Evolutionary conservation across 2,797 vertebrate species (phyloP).

Genomic region (Chloroceryle inda): DNA sequence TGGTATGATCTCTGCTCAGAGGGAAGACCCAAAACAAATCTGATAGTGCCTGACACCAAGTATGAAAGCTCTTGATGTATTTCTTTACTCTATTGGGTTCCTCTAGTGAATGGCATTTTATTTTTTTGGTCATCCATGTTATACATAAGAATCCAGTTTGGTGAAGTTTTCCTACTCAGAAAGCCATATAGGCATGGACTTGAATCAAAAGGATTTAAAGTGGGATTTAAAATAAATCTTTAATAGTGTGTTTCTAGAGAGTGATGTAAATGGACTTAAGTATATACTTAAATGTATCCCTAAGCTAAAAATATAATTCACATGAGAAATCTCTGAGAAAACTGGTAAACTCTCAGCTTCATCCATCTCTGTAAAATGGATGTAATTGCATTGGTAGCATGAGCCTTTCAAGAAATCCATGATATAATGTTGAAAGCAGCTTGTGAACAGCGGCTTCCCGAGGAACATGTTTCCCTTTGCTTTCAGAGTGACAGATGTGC

Average conservation of each 20-base stretch:
- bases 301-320: conserved; percentile 9
- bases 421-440: background rate
- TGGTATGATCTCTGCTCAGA: background rate
- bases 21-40: background rate
- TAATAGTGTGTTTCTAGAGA: background rate
- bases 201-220: conserved; percentile 30
- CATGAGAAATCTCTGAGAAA: background rate
- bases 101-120: background rate
- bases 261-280: background rate
- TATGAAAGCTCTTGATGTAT: background rate
- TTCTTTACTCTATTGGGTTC: background rate
- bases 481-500: background rate
- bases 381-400: background rate
- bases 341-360: background rate
- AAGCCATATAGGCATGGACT: background rate
- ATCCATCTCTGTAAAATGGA: conserved; percentile 2
- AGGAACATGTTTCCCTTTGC: background rate
- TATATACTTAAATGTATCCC: background rate
- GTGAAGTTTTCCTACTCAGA: background rate
- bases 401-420: background rate
- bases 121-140: background rate
- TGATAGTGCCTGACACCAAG: background rate
- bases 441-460: background rate
- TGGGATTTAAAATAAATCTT: conserved; percentile 22
- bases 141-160: background rate